Conservation (phyloP, 2,797 vertebrate genomes). For the Sebastes glaucus region DNA sequence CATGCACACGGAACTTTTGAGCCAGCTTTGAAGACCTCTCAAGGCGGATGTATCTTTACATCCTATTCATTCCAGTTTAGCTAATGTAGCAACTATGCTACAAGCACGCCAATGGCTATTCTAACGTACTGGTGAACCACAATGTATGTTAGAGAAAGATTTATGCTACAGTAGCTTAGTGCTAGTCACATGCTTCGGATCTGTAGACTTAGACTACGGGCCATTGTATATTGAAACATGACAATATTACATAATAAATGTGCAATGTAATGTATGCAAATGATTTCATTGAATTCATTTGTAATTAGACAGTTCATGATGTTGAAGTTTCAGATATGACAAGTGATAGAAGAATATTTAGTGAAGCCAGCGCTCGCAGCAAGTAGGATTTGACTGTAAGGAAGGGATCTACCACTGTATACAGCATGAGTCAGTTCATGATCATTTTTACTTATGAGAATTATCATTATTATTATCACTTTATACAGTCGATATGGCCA, state of each 20-base stretch:
- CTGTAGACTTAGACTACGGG: not conserved
- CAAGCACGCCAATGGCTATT: not conserved
- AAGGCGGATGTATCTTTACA: not conserved
- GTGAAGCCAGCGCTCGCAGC: not conserved
- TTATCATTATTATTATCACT: not conserved
- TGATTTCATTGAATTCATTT: not conserved
- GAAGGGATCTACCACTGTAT: not conserved
- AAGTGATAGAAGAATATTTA: not conserved
- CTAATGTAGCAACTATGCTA: not conserved
- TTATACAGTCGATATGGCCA: not conserved
- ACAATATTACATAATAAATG: not conserved
- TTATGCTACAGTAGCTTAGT: not conserved
- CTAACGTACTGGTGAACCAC: not conserved
- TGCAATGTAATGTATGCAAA: not conserved
- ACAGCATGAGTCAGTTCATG: not conserved
- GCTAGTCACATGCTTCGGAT: not conserved
- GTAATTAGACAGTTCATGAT: not conserved
- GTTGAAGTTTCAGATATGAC: not conserved
- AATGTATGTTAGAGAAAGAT: not conserved
- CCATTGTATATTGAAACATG: not conserved
- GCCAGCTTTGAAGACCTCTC: not conserved
- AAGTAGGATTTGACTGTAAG: not conserved
- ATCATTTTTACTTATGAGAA: not conserved
- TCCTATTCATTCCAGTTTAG: not conserved
- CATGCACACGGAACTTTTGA: not conserved